Evolutionary conservation across 92 coral and sea anemone species (phyloP).

Genomic region (Actinernus sp.): DNA sequence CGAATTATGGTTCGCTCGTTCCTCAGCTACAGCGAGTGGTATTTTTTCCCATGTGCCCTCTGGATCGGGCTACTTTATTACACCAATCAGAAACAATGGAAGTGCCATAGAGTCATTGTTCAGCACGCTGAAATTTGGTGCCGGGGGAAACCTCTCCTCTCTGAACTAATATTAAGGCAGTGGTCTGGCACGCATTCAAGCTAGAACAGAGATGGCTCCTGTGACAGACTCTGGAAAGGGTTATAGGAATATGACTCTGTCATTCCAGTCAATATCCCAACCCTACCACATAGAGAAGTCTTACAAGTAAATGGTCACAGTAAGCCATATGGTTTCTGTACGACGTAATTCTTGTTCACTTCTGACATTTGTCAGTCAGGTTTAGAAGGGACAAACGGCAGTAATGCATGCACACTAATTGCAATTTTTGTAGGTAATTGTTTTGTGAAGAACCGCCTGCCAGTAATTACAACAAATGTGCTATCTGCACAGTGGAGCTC

Average conservation of each 20-base stretch:
- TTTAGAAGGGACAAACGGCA: conserved; percentile 22
- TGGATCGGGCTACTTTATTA: conserved; percentile 9
- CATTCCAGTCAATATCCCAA: background rate
- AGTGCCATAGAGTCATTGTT: conserved; percentile 26
- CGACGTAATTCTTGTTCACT: background rate
- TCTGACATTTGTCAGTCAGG: conserved; percentile 12
- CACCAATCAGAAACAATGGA: conserved; percentile 39
- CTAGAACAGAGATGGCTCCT: no score
- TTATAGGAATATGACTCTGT: background rate
- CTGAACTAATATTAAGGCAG: conserved; percentile 20
- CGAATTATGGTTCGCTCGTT: conserved; percentile 35
- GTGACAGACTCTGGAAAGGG: conserved; percentile 1
- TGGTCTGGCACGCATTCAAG: conserved; percentile 8
- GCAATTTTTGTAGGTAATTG: conserved; percentile 4
- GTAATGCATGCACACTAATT: conserved; percentile 44
- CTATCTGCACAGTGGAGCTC: no score
- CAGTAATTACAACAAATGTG: no score
- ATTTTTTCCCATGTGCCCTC: background rate
- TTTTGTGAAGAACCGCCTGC: background rate
- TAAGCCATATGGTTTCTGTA: background rate
- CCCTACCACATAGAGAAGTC: no score
- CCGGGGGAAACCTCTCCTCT: conserved; percentile 27
- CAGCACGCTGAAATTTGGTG: conserved; percentile 22
- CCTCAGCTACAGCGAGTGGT: conserved; percentile 21
- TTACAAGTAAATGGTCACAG: background rate